phyloP scores from a whole-genome alignment of 1,140 invertebrate genomes.

The Acarapis woodi region DNA sequence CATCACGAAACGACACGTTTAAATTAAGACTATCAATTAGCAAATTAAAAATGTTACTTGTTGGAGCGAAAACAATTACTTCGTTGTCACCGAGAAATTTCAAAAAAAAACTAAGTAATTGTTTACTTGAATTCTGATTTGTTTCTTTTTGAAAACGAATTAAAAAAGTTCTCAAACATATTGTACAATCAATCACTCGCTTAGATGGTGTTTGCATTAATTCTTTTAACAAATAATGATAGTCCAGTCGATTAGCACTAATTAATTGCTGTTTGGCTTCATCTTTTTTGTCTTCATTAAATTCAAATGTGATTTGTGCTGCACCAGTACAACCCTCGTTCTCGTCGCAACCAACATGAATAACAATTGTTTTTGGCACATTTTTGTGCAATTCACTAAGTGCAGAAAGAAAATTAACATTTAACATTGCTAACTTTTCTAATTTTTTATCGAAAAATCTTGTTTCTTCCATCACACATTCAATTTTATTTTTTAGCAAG shows the following conservation, averaged over 20 bases:
- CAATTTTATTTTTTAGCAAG: conserved; percentile 1
- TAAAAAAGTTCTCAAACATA: background rate
- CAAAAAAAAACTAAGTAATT: background rate
- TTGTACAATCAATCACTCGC: background rate
- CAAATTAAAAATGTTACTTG: background rate
- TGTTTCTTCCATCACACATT: conserved; percentile 1
- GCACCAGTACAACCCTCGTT: conserved; percentile 6
- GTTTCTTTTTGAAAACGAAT: too few species aligned
- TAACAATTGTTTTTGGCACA: too few species aligned
- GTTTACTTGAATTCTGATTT: background rate
- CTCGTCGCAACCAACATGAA: conserved; percentile 6
- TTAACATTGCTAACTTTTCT: too few species aligned
- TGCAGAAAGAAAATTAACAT: too few species aligned
- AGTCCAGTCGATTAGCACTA: conserved; percentile 5
- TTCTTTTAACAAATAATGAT: background rate
- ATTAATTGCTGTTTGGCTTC: background rate
- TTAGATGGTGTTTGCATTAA: conserved; percentile 3
- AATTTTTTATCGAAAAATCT: too few species aligned
- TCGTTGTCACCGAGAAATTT: background rate
- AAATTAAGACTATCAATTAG: conserved; percentile 1
- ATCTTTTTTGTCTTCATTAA: background rate
- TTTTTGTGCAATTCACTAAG: too few species aligned
- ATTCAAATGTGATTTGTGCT: conserved; percentile 8
- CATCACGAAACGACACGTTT: background rate
- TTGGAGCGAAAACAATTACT: background rate